Evolutionary conservation across 2,113 vertebrate species (phyloP), one percentile per base, ranked within the genome.

Genomic region (Mastomys natalensis): DNA sequence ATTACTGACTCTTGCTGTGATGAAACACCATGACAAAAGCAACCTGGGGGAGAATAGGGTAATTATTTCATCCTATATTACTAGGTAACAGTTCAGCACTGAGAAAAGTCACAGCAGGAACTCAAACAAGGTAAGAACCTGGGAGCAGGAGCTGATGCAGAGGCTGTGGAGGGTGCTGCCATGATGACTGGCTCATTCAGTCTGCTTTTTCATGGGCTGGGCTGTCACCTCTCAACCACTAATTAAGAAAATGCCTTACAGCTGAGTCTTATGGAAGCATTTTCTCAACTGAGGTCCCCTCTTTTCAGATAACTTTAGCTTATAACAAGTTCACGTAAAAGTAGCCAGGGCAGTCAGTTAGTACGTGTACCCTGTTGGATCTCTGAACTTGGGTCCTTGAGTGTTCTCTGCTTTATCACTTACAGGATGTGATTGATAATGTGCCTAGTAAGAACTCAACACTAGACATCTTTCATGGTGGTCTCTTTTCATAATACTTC

Each of bases 391-490:
- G 72, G 48, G 66, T n/a, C 87, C 40, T 68, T 93, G 55, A 72
- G 70, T 85, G 53, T 77, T 87, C 76, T 55, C 7, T 73, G 40
- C 95, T 92, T 87, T 68, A 70, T 89, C 72, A 81, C 82, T 72
- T 94, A 64, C 15, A 90, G 78, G 70, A 86, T 90, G 43, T 77
- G 88, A 45, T 70, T 90, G 81, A 86, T 76, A 77, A 37, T 51
- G 84, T 55, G 45, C 43, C 74, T 60, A 43, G 55, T 68, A 73
- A 88, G 45, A 92, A 72, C 43, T 76, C 86, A 74, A 26, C 43
- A 31, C 90, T 73, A 94, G 87, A 95, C 60, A 85, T 94, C 74
- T 88, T 84, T 86, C 74, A n/a, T 73, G 87, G 89, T 37, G 80
- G 21, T 55, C 89, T 90, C 45, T 74, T 87, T 78, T 31, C 9